phyloP scores from a whole-genome alignment of 1,140 invertebrate species.

The Heliconius hewitsoni region DNA sequence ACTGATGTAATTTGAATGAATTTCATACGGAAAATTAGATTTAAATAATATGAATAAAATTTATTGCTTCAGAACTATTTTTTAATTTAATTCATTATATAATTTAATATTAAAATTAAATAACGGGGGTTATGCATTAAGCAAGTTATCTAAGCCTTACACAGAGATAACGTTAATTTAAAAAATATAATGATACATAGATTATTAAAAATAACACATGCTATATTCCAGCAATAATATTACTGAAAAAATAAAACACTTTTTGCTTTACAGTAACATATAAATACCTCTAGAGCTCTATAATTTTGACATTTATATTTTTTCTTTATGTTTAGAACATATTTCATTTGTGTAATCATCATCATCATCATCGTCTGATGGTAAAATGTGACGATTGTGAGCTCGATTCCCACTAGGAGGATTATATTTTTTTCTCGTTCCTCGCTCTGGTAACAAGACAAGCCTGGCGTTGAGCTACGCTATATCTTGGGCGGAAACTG shows the following conservation, averaged over 20 bases:
- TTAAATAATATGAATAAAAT: conserved; percentile 1
- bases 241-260: too few species aligned
- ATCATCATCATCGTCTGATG: too few species aligned
- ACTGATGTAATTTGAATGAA: conserved; percentile 18
- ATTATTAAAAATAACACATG: background rate
- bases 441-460: too few species aligned
- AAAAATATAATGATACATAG: background rate
- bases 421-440: too few species aligned
- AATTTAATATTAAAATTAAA: conserved; percentile 16
- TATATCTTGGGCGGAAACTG: too few species aligned
- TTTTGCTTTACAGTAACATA: too few species aligned
- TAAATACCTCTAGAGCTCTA: background rate
- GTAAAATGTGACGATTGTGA: too few species aligned
- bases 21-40: conserved; percentile 4
- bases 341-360: too few species aligned
- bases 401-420: too few species aligned
- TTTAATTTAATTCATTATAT: background rate
- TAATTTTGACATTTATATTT: background rate
- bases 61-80: conserved; percentile 6
- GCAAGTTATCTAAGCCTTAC: background rate
- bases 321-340: too few species aligned
- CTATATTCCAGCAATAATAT: too few species aligned
- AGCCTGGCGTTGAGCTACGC: too few species aligned
- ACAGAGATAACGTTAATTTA: conserved; percentile 3
- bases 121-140: background rate